Conservation (phyloP, 2,797 vertebrate genomes). For the Huso huso region DNA sequence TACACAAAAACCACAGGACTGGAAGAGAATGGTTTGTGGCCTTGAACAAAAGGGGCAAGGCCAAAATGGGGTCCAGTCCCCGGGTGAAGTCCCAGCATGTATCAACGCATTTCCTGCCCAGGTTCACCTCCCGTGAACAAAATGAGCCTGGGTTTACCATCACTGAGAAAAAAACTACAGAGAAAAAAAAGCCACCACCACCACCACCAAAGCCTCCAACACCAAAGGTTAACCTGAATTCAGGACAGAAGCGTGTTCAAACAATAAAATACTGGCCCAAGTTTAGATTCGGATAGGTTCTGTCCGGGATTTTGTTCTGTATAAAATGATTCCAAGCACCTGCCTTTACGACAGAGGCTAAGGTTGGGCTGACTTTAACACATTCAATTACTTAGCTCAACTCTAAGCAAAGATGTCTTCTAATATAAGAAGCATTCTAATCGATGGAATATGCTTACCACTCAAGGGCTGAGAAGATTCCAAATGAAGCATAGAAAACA, state of each 20-base stretch:
- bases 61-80: conserved; percentile 86
- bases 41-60: conserved; percentile 89
- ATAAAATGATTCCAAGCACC: not conserved
- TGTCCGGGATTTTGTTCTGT: not conserved
- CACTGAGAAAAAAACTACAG: conserved; percentile 47
- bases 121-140: conserved; percentile 61
- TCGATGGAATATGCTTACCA: conserved; percentile 12
- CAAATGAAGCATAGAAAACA: not conserved
- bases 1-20: conserved; percentile 70
- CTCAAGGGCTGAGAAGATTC: conserved; percentile 29
- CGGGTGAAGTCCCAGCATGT: conserved; percentile 85
- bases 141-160: conserved; percentile 75
- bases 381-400: conserved; percentile 5
- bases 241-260: conserved; percentile 35
- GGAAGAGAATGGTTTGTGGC: conserved; percentile 90
- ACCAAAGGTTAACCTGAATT: conserved; percentile 34
- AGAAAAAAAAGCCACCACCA: conserved; percentile 54
- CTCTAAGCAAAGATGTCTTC: not conserved
- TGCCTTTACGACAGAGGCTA: not conserved
- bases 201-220: conserved; percentile 23
- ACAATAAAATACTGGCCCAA: conserved; percentile 60
- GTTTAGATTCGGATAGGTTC: conserved; percentile 61
- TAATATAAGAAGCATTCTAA: conserved; percentile 44
- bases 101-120: conserved; percentile 89
- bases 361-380: not conserved